These are phyloP conservation scores for Hipposideros larvatus DNA, from an alignment of 2,797 vertebrate genomes.

Conservation along the genomic window DNA sequence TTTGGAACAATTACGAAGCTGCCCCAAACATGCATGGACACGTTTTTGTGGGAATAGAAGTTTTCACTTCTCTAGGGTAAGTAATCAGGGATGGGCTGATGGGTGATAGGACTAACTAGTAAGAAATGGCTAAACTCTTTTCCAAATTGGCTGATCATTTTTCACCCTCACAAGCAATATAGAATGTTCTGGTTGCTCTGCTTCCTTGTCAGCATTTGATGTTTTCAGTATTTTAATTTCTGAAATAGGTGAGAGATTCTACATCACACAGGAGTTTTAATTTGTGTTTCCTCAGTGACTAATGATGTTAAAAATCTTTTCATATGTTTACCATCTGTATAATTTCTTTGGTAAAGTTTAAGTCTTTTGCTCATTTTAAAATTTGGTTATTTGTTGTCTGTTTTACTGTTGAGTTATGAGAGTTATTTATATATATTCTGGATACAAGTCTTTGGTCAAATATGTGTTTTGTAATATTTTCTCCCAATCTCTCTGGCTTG, in stretches of 20 bases:
- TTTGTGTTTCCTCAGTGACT: background rate
- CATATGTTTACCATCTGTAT: too few species aligned
- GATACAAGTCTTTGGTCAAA: background rate
- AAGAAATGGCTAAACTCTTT: background rate
- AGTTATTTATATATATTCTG: background rate
- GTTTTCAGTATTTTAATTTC: background rate
- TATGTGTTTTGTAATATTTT: background rate
- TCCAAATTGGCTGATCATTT: background rate
- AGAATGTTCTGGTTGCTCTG: background rate
- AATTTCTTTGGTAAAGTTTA: too few species aligned
- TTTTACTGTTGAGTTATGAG: background rate
- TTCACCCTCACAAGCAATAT: background rate
- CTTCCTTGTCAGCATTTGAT: background rate
- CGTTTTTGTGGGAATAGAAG: background rate
- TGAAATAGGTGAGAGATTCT: background rate
- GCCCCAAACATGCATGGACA: background rate
- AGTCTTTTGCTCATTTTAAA: background rate
- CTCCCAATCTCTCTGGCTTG: background rate
- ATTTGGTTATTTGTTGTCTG: background rate
- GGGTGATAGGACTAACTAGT: background rate
- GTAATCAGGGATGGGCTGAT: background rate
- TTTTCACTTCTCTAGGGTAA: slow-evolving; percentile 44
- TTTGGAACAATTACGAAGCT: background rate
- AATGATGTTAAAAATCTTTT: too few species aligned
- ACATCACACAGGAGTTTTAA: background rate